Percentiles rank a stretch among this genome's conserved stretches.
These are phyloP conservation scores for Eristalis pertinax DNA, from an alignment of 2,888 invertebrate genomes.

Conservation along the genomic window DNA sequence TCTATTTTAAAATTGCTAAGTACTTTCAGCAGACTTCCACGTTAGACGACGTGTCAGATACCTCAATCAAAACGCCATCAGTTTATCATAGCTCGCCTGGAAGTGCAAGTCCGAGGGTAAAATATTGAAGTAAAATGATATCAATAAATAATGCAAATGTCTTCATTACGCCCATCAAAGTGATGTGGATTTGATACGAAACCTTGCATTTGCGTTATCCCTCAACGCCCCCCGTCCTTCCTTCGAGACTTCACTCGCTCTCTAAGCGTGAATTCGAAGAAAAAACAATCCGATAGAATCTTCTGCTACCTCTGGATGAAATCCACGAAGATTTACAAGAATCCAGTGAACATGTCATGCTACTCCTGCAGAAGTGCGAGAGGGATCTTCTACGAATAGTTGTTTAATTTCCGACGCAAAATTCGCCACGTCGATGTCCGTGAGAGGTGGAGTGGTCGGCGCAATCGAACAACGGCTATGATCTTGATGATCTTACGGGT, in stretches of 20 bases:
- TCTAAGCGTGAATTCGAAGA: background rate
- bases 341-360: constrained; percentile 40
- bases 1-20: background rate
- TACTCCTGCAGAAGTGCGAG: background rate
- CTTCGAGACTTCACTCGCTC: background rate
- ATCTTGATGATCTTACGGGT: no score
- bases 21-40: background rate
- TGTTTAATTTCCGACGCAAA: no score
- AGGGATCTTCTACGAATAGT: no score
- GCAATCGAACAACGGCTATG: no score
- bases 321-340: constrained; percentile 56
- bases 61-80: constrained; percentile 80
- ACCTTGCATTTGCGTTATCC: constrained; percentile 30
- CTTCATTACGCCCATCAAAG: constrained; percentile 43
- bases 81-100: constrained; percentile 75
- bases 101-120: constrained; percentile 17
- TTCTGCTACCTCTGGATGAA: constrained; percentile 30
- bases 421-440: no score
- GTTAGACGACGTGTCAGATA: constrained; percentile 62
- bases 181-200: constrained; percentile 49
- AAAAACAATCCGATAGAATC: constrained; percentile 11
- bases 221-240: background rate
- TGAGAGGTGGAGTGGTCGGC: no score
- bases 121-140: constrained; percentile 32
- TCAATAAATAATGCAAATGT: constrained; percentile 47